Percentiles rank a stretch among this genome's conserved stretches.
Evolutionary conservation across 2,797 vertebrate genomes (phyloP).

Genomic region (Antrozous pallidus): DNA sequence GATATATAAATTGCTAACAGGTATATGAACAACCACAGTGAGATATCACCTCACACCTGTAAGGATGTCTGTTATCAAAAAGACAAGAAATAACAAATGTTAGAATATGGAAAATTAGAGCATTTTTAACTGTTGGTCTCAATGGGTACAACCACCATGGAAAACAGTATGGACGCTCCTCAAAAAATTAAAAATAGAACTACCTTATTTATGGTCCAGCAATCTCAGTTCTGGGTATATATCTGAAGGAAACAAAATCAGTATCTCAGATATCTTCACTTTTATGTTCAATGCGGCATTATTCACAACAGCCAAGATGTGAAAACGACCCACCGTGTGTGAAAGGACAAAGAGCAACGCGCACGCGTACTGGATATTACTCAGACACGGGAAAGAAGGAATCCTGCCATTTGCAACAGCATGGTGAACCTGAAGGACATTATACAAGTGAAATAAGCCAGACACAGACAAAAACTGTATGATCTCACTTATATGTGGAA

Average conservation of each 20-base stretch:
- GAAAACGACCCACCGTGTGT: background rate
- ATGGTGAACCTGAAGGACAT: background rate
- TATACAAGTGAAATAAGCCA: background rate
- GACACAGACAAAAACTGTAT: background rate
- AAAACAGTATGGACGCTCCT: background rate
- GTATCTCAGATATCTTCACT: background rate
- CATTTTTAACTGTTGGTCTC: background rate
- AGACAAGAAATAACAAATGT: background rate
- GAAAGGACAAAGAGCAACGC: background rate
- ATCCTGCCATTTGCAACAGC: background rate
- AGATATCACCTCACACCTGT: background rate
- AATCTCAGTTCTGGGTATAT: background rate
- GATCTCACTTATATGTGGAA: background rate
- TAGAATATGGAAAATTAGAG: background rate
- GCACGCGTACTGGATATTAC: background rate
- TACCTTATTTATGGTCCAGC: background rate
- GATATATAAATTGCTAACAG: background rate
- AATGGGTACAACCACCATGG: background rate
- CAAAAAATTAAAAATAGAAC: background rate
- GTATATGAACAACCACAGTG: background rate
- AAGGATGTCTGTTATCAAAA: background rate
- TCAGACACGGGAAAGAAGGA: background rate
- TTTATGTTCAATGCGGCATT: background rate
- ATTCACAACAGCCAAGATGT: background rate
- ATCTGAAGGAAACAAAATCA: background rate